Base-by-base conservation (phyloP, 2,797 vertebrate species). In the Pteropus rufus region DNA sequence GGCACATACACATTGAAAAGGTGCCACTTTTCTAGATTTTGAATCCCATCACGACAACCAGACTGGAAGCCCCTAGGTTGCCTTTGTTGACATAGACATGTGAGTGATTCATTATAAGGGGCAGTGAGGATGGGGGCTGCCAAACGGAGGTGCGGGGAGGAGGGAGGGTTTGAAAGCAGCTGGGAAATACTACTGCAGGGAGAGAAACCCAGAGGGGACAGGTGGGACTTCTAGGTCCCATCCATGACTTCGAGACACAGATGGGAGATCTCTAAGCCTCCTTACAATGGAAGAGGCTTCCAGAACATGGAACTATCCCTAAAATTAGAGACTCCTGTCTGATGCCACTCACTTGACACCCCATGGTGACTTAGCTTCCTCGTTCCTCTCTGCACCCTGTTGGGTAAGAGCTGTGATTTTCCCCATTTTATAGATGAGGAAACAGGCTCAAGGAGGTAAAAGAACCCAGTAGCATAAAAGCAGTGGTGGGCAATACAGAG, bases 11-110 rank as follows among this genome's bases (percentile, higher is more conserved):
- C 36, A 3, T 21, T 18, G 46, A 54, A 39, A 56, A 80, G 16
- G 15, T 31, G 3, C 49, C 21, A 11, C 10, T 39, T 49, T 41
- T 58, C 26, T 18, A 75, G 52, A 24, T 62, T 56, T 10, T 5
- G 5, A 21, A 36, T 60, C 54, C 67, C 44, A 52, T 5, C 56
- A 31, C 31, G 39, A 67, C 85, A 41, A 14, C 26, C 31, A 23
- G 65, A n/a, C n/a, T 1, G 1, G 36, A 60, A n/a, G 24, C 46
- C 81, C 39, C 8, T 8, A 7, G 14, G 12, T 12, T 70, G 41
- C 46, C 49, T 73, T 80, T 4, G 0, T 0, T 19, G 86, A 39
- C 0, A 1, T 1, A 29, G 15, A 46, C 24, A 7, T 8, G 4
- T 26, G 26, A 11, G 0, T 26, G 39, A 19, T 39, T 41, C 18